Evolutionary conservation across 35 echinoderm and acorn worm genomes (phyloP).

Genomic region (Amphiura filiformis): DNA sequence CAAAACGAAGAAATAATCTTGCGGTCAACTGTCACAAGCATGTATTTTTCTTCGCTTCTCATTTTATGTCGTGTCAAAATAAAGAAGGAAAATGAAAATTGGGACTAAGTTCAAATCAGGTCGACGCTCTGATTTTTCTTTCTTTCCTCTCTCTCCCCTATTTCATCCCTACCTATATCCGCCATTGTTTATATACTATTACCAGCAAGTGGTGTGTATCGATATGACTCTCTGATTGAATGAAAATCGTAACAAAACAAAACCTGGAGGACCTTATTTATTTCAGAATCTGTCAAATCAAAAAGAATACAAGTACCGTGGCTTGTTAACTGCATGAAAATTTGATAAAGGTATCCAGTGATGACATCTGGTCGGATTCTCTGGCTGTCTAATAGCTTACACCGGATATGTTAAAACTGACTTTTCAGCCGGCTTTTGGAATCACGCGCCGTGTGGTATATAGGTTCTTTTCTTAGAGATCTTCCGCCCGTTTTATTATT

Average conservation of each 20-base stretch:
- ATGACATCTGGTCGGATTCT: background rate
- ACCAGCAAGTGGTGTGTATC: no score
- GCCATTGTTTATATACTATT: background rate
- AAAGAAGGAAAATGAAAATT: background rate
- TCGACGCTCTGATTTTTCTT: background rate
- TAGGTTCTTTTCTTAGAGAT: background rate
- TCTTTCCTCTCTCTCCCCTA: background rate
- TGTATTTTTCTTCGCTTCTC: background rate
- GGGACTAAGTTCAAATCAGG: background rate
- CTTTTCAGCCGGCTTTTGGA: background rate
- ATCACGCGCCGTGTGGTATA: background rate
- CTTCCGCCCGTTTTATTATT: background rate
- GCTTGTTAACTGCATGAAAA: background rate
- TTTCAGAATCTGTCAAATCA: background rate
- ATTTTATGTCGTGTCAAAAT: background rate
- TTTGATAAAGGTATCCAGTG: background rate
- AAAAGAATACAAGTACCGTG: background rate
- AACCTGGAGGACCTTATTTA: background rate
- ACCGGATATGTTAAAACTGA: conserved; percentile 2
- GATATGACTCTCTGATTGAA: no score
- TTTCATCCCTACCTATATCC: background rate
- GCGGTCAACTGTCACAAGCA: conserved; percentile 7
- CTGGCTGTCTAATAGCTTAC: background rate
- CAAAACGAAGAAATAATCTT: conserved; percentile 3
- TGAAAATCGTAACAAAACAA: conserved; percentile 5